A percentile compares a stretch with the other conserved stretches of the same genome.
phyloP scores from a whole-genome alignment of 2,888 invertebrate genomes.

The Diplolepis rosae region DNA sequence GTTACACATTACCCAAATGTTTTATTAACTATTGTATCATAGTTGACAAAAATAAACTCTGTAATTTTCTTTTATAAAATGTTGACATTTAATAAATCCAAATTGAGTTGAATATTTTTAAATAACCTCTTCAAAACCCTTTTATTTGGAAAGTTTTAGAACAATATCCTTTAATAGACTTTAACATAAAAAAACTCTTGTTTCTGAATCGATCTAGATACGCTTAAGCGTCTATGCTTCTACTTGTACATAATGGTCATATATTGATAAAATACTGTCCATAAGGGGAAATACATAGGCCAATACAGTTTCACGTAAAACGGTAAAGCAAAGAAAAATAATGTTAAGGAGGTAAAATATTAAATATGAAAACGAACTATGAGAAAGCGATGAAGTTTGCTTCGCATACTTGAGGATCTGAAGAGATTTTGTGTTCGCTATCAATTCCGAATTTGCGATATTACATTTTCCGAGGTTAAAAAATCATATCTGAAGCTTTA shows the following conservation, averaged over 20 bases:
- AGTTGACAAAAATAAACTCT: no score
- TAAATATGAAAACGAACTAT: slow-evolving; percentile 24
- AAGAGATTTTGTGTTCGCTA: slow-evolving; percentile 24
- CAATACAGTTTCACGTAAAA: slow-evolving; percentile 22
- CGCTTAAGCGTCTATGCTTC: background rate
- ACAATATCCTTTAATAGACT: no score
- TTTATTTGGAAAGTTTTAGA: no score
- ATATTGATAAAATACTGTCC: slow-evolving; percentile 29
- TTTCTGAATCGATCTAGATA: background rate
- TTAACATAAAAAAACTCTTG: background rate
- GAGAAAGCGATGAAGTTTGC: slow-evolving; percentile 19
- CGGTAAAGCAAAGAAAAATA: slow-evolving; percentile 21
- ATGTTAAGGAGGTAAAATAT: slow-evolving; percentile 20
- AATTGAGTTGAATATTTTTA: no score
- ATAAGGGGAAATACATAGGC: slow-evolving; percentile 18
- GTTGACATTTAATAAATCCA: no score
- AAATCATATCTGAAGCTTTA: slow-evolving; percentile 15
- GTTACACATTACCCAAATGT: no score
- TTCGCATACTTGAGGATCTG: slow-evolving; percentile 11
- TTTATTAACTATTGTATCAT: no score
- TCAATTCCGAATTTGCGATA: slow-evolving; percentile 26
- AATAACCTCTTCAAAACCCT: no score
- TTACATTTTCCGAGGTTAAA: slow-evolving; percentile 26
- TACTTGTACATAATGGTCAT: background rate
- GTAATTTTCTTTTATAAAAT: no score